phyloP scores from a whole-genome alignment of 30 jellyfish, hydroid and myxozoan species.

The Cassiopea andromeda region DNA sequence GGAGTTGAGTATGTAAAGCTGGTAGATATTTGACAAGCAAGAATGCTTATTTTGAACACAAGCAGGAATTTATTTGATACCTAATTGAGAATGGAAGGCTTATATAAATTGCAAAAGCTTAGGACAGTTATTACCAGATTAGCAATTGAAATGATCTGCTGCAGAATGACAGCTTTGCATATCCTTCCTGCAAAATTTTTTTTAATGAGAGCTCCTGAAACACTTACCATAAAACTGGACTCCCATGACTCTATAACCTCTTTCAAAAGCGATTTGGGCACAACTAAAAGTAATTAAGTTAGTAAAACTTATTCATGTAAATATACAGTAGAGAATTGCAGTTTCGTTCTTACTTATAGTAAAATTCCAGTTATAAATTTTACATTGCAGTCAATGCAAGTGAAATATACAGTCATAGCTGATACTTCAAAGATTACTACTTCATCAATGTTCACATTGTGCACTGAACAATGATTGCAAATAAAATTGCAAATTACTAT shows the following conservation, averaged over 20 bases:
- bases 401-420: no score
- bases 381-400: no score
- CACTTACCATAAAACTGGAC: conserved; percentile 72
- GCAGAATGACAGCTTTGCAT: background rate
- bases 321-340: background rate
- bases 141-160: background rate
- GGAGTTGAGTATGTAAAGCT: no score
- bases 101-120: no score
- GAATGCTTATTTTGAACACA: background rate
- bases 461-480: no score
- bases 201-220: background rate
- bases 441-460: no score
- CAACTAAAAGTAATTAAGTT: conserved; percentile 36
- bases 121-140: background rate
- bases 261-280: conserved; percentile 56
- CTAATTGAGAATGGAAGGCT: background rate
- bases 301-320: background rate
- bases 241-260: conserved; percentile 80
- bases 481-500: no score
- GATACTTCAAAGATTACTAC: no score
- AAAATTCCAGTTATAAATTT: no score
- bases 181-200: background rate
- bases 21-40: background rate
- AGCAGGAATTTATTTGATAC: background rate
- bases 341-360: background rate